Base-by-base conservation (phyloP, 2,888 invertebrate genomes). In the Drosophila fungiperda region DNA sequence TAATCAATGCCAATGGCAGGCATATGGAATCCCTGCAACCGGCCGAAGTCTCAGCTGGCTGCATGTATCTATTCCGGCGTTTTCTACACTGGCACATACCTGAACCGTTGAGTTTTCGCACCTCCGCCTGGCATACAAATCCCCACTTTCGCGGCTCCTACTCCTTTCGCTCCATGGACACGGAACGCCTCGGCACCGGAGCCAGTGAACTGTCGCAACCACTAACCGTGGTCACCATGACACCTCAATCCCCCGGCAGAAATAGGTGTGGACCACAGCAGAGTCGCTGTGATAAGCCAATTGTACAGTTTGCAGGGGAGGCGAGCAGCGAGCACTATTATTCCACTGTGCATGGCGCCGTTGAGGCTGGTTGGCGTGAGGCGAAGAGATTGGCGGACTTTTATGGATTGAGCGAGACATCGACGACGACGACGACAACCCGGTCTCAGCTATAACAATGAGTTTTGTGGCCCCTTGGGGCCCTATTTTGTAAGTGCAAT, bases 331-430 rank as follows among this genome's bases (percentile, higher is more conserved):
- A 94, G 62, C 95, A 95, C 81, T 94, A 94, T 83, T 96, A 95
- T 87, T 95, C 95, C 1, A 95, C 96, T 0, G 96, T 95, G 0
- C 96, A 97, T 86, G 97, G 97, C 0, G 97, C 97, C 0, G 93
- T 96, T 1, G 96, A 96, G 86, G 94, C 95, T 5, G 97, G 97
- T 0, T 95, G 95, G 90, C 94, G 96, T 45, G 96, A 96, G 90
- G 97, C 96, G 0, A 93, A 95, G 7, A 93, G 96, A 74, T 87
- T 96, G 40, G 92, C 89, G 0, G 89, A 91, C 33, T 92, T 91
- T 62, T 92, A 92, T 54, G 89, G 89, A 7, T 63, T 89, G 26
- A 62, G 42, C 11, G 52, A 48, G 1, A 54, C 79, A 15, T 63
- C 72, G 1, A 38, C 54, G 2, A 55, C 54, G 26, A 53, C 35